Evolutionary conservation across 2,888 invertebrate genomes (phyloP).

Genomic region (Lydus trimaculatus): DNA sequence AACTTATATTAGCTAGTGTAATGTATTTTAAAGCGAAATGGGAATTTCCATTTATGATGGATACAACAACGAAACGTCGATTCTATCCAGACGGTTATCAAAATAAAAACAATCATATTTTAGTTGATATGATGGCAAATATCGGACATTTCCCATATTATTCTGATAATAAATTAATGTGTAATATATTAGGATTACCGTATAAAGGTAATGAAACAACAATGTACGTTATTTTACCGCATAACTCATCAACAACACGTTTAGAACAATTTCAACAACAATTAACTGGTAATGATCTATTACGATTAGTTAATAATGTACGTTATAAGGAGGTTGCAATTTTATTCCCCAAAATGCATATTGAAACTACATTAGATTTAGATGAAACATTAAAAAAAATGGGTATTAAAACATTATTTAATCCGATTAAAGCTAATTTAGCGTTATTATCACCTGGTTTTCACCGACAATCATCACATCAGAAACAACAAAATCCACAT

Average conservation of each 20-base stretch:
- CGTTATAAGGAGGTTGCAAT: conserved; percentile 63
- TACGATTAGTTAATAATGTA: conserved; percentile 62
- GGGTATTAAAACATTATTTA: conserved; percentile 71
- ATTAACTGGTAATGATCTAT: conserved; percentile 63
- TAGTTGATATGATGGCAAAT: conserved; percentile 73
- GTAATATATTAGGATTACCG: conserved; percentile 73
- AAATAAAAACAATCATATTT: conserved; percentile 52
- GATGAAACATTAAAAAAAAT: conserved; percentile 65
- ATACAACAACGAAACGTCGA: conserved; percentile 61
- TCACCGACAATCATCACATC: conserved; percentile 14
- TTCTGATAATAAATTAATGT: conserved; percentile 62
- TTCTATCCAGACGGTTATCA: conserved; percentile 65
- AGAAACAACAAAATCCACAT: not conserved
- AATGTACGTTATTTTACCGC: conserved; percentile 74
- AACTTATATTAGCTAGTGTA: conserved; percentile 71
- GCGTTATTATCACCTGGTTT: conserved; percentile 67
- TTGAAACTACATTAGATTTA: conserved; percentile 67
- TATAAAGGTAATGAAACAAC: conserved; percentile 72
- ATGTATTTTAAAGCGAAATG: conserved; percentile 77
- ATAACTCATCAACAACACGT: conserved; percentile 59
- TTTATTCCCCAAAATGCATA: conserved; percentile 75
- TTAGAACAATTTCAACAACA: conserved; percentile 62
- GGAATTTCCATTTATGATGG: conserved; percentile 61
- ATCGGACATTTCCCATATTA: conserved; percentile 68
- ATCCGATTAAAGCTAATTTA: conserved; percentile 69